A percentile compares a stretch with the other conserved stretches of the same genome.
Evolutionary conservation across 1,140 invertebrate genomes (phyloP).

Genomic region (Drosophila melanogaster): Release_6_plus_ISO1_MT NT_033779.5:1304501-1305000

Average conservation of each 20-base stretch:
- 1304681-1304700: not conserved
- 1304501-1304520: not conserved
- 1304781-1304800: constrained; percentile 75
- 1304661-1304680: constrained; percentile 9
- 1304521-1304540: too few species aligned
- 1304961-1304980: constrained; percentile 78
- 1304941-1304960: constrained; percentile 78
- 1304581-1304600: too few species aligned
- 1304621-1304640: too few species aligned
- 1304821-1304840: constrained; percentile 80
- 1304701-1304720: constrained; percentile 16
- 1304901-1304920: constrained; percentile 50
- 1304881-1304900: constrained; percentile 26
- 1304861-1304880: constrained; percentile 60
- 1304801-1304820: constrained; percentile 80
- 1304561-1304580: too few species aligned
- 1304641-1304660: not conserved
- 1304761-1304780: constrained; percentile 41
- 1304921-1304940: constrained; percentile 53
- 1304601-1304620: too few species aligned
- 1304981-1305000: constrained; percentile 79
- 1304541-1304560: too few species aligned
- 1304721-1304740: constrained; percentile 36
- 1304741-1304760: constrained; percentile 18
- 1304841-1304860: constrained; percentile 81